Base-by-base conservation (phyloP, 1,140 invertebrate species). In the Marisa cornuarietis region DNA sequence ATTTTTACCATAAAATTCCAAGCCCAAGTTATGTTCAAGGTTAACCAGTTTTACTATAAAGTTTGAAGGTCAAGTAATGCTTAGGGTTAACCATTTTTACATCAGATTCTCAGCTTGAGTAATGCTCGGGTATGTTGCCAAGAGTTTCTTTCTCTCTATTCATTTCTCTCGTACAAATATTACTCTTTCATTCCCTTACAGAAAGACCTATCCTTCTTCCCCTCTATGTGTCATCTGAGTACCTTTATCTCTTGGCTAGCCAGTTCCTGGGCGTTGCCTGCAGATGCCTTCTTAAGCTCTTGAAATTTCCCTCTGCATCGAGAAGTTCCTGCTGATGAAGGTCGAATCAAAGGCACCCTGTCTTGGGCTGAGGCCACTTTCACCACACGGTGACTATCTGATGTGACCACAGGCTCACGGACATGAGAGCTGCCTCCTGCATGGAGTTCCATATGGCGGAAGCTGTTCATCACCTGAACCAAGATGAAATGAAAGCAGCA, bases 371-470 rank as follows among this genome's bases (percentile, higher is more conserved):
- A 22, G 13, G n/a, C 74, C 42, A 77, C 76, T 24, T 69, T 68
- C 31, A 63, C 49, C 63, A 77, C 63, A 7, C 76, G 76, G 31
- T 77, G 76, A 69, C 76, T 77, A 62, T 77, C 76, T 20, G 76
- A 77, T 13, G 42, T 20, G 31, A 77, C 63, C 63, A 77, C 49
- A 42, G 76, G 63, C 65, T 77, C 76, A 26, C 65, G 62, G 24
- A 58, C 0, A 11, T 77, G 62, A 3, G 51, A n/a, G 42, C 63
- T 68, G 26, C 71, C 76, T 16, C 81, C 68, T 9, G 85, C 85
- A 80, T 87, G 87, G 20, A 89, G 83, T 76, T 88, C 87, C 87
- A 89, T 89, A 61, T 89, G 83, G 51, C 80, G 81, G 73, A 89
- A 86, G 54, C 85, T 87, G 77, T 86, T 86, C 80, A 88, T 84